These are phyloP conservation scores for Petrocephalus schoutedeni DNA, from an alignment of 2,797 vertebrate species.

Conservation along the genomic window DNA sequence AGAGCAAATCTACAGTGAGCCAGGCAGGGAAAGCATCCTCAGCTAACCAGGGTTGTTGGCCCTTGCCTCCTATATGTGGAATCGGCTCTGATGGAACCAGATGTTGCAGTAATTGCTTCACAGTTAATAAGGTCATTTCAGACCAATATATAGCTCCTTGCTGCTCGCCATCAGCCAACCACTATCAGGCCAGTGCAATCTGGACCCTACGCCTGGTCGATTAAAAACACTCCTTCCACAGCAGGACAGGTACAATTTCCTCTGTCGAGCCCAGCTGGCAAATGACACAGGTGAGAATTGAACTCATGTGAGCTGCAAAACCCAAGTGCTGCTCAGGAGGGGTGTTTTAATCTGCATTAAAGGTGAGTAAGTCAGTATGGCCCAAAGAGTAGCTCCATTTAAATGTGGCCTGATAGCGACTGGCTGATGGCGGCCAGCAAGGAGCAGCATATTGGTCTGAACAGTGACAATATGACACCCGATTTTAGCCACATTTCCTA, in stretches of 20 bases:
- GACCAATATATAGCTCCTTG: neutral
- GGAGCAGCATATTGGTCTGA: neutral
- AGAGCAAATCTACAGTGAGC: neutral
- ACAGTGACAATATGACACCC: neutral
- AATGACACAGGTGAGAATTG: neutral
- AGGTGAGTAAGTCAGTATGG: neutral
- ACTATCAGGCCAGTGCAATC: neutral
- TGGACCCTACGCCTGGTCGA: neutral
- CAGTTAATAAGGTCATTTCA: neutral
- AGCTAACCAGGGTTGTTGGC: neutral
- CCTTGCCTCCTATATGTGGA: neutral
- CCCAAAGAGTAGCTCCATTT: neutral
- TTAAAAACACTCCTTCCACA: neutral
- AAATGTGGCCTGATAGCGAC: neutral
- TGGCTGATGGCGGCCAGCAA: neutral
- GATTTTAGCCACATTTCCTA: neutral
- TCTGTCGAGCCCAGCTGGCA: neutral
- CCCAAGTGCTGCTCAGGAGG: neutral
- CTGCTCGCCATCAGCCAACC: neutral
- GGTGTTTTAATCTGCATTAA: neutral
- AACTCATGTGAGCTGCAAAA: neutral
- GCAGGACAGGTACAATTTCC: neutral
- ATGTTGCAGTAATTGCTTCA: conserved; percentile 1
- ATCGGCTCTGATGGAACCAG: neutral
- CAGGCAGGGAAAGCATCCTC: too few species aligned